Evolutionary conservation across 2,113 vertebrate genomes (phyloP), one percentile per base, ranked within the genome.

Genomic region (Camelus bactrianus): DNA sequence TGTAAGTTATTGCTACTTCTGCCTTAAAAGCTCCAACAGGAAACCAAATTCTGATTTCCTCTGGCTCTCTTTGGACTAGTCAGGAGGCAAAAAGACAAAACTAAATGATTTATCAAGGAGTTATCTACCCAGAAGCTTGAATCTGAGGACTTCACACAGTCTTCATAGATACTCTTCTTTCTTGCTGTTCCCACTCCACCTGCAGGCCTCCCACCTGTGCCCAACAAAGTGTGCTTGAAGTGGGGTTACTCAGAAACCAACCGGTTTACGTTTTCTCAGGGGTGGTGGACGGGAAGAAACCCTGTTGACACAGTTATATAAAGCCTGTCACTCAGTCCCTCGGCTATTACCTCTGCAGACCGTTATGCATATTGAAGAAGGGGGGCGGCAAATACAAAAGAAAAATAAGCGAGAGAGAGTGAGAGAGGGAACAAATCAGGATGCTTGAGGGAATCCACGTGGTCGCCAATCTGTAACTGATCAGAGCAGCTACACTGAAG

Each of bases 381-480:
- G 91, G 52, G 89, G 93, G 82, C 50, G 89, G 93, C 92, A 97
- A 97, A 97, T 97, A 97, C 97, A 97, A 98, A 98, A 97, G 96
- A 96, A 97, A 98, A 97, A 98, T 93, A 93, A 94, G 90, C 30
- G n/a, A 93, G 70, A 86, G 48, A 48, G 52, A 77, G 84, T 30
- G 77, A 52, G 69, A 93, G 87, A 92, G 52, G 79, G 94, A 96
- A 92, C 98, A 98, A 98, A 97, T 97, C 97, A 97, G 97, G 95
- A 95, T 85, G 97, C 96, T 92, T 84, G 83, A 84, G 94, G 91
- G 93, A 89, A 94, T 98, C 95, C 98, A 98, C 97, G 98, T 98
- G 97, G 97, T 97, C 97, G 65, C 87, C 89, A 96, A 95, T 97
- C 97, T 97, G 97, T 94, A 98, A 98, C 95, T 93, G 97, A 98